Base-by-base conservation (phyloP, 2,888 invertebrate species). In the Melanostoma scalare region DNA sequence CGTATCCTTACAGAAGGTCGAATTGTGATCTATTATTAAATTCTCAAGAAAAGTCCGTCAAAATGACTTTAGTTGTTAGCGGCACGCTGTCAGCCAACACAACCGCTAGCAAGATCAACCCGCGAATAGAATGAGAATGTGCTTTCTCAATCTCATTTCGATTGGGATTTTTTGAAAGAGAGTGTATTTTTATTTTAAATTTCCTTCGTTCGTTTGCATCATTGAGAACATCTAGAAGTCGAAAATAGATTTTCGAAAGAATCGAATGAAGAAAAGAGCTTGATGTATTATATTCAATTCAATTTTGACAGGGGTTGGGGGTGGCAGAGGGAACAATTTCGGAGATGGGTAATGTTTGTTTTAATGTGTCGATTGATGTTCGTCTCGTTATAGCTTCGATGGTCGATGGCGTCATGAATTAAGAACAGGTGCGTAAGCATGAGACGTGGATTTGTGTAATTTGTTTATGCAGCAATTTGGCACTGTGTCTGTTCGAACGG, bases 1-100 rank as follows among this genome's bases (percentile, higher is more conserved):
- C 61, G 78, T 84, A 69, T 72, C 36, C 56, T 61, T 52, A 44
- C 30, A 69, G 73, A 76, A 82, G 77, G 76, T 82, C 77, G 77
- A 75, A 73, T 77, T 38, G 73, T 20, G 33, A 20, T 58, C 74
- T 84, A 75, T 71, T 33, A 74, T 84, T 79, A 75, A 84, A 67
- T 71, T 69, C 65, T 65, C 68, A 58, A 73, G 69, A 42, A 63
- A 79, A 52, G 42, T 71, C 60, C 46, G 71, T 65, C 69, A 42
- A 53, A 56, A 71, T 72, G 40, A 44, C 48, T 69, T 50, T 53
- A 61, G 46, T 58, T 71, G 53, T 42, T 56, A 42, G 50, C 30
- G 46, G 48, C 52, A 38, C 75, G 35, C 40, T 40, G 38, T 60
- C 58, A 65, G 63, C 53, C 44, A 56, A 74, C 78, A 69, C 65